A percentile compares a stretch with the other conserved stretches of the same genome.
Evolutionary conservation across 2,797 vertebrate genomes (phyloP).

Genomic region (Tarsius wallacei): DNA sequence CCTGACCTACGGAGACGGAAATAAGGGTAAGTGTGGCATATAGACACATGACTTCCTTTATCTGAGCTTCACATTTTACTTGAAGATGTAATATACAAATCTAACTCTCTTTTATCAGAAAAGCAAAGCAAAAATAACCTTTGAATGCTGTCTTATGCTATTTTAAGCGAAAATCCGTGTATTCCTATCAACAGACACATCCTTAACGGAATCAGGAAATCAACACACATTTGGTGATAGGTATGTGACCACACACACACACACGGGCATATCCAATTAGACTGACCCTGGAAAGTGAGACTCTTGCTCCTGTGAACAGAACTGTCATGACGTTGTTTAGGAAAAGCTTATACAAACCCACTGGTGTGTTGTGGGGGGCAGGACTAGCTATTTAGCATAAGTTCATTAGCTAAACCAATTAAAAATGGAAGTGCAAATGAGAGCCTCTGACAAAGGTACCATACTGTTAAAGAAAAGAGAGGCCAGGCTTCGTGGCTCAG

Average conservation of each 20-base stretch:
- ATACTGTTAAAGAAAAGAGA: background rate
- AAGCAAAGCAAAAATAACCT: background rate
- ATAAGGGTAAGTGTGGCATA: accelerated
- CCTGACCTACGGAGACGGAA: background rate
- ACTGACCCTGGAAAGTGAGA: background rate
- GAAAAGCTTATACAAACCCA: background rate
- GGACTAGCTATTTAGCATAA: background rate
- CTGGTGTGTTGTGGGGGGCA: background rate
- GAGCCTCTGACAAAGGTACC: background rate
- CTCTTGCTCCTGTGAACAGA: background rate
- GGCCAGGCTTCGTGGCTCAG: too few species aligned
- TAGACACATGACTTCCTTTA: background rate
- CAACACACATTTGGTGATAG: too few species aligned
- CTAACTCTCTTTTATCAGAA: background rate
- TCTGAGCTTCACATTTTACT: background rate
- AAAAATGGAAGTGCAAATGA: background rate
- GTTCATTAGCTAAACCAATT: background rate
- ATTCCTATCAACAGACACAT: background rate
- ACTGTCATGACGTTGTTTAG: background rate
- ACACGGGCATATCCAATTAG: background rate
- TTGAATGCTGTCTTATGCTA: background rate
- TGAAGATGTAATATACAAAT: background rate
- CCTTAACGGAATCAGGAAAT: background rate
- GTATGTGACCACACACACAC: accelerated
- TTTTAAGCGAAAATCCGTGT: background rate